Conservation (phyloP, 2,113 vertebrate genomes). For the Mugil cephalus region DNA sequence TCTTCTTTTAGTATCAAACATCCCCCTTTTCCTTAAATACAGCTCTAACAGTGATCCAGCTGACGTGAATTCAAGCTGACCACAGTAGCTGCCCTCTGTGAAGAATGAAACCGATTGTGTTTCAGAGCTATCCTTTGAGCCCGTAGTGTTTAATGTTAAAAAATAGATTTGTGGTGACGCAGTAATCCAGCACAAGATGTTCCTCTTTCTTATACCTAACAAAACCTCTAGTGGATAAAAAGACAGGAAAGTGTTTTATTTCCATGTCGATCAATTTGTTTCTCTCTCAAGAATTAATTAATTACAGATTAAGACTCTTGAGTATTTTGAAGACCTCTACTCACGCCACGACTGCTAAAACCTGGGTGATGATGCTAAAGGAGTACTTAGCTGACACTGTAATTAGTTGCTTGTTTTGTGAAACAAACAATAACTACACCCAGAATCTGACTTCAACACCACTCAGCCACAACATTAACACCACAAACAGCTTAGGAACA, state of each 20-base stretch:
- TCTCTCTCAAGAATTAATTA: background rate
- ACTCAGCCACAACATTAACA: too few relatives aligned
- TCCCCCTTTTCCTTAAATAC: conserved; percentile 29
- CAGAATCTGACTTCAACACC: too few relatives aligned
- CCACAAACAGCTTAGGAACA: too few relatives aligned
- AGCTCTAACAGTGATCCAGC: conserved; percentile 16
- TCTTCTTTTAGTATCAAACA: conserved; percentile 1
- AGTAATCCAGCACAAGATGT: background rate
- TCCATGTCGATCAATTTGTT: background rate
- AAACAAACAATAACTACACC: too few relatives aligned
- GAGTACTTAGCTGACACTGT: too few relatives aligned
- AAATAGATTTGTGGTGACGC: background rate
- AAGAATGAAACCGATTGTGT: conserved; percentile 31
- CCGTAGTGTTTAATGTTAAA: conserved; percentile 5
- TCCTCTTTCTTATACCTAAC: background rate
- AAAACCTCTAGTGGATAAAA: conserved; percentile 5
- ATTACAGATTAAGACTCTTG: too few relatives aligned
- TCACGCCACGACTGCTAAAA: too few relatives aligned
- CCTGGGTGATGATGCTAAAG: too few relatives aligned
- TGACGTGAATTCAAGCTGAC: conserved; percentile 38
- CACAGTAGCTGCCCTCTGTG: conserved; percentile 19
- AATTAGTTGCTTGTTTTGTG: too few relatives aligned
- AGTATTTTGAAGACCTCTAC: too few relatives aligned
- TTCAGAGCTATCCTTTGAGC: conserved; percentile 15
- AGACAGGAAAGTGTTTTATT: background rate